Evolutionary conservation across 2,888 invertebrate genomes (phyloP).

Genomic region (Gortyna flavago): DNA sequence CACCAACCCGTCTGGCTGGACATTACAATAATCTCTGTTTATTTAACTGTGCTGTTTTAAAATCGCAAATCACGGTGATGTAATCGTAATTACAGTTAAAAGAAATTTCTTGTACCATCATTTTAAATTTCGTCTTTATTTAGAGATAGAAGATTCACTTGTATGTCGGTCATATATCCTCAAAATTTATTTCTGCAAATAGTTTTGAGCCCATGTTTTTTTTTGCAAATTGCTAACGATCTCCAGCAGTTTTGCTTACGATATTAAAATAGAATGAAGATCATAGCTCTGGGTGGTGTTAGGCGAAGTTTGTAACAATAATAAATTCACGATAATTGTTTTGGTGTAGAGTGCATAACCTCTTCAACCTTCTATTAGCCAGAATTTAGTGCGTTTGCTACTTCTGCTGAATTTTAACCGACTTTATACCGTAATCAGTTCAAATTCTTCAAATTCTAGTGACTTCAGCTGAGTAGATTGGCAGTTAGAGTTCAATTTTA

Average conservation of each 20-base stretch:
- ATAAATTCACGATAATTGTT: constrained; percentile 37
- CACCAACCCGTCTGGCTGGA: constrained; percentile 77
- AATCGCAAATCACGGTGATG: constrained; percentile 69
- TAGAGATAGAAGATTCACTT: constrained; percentile 32
- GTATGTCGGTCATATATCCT: constrained; percentile 31
- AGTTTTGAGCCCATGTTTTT: constrained; percentile 40
- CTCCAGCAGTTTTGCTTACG: constrained; percentile 19
- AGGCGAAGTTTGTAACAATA: constrained; percentile 5
- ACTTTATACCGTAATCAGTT: background rate
- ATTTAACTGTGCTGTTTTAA: constrained; percentile 75
- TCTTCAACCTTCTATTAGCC: constrained; percentile 29
- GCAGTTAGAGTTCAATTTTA: background rate
- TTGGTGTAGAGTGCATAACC: constrained; percentile 22
- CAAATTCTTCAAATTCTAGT: background rate
- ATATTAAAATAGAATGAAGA: constrained; percentile 42
- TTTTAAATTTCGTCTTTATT: constrained; percentile 22
- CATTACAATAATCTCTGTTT: constrained; percentile 76
- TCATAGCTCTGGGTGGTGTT: constrained; percentile 15
- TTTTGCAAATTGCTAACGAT: constrained; percentile 23
- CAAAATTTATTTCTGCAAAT: constrained; percentile 43
- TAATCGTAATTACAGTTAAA: constrained; percentile 60
- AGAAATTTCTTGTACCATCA: constrained; percentile 48
- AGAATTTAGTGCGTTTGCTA: constrained; percentile 29
- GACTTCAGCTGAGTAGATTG: background rate
- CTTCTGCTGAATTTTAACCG: no score